phyloP scores from a whole-genome alignment of 2,797 vertebrate species.

The Cossypha heuglini region DNA sequence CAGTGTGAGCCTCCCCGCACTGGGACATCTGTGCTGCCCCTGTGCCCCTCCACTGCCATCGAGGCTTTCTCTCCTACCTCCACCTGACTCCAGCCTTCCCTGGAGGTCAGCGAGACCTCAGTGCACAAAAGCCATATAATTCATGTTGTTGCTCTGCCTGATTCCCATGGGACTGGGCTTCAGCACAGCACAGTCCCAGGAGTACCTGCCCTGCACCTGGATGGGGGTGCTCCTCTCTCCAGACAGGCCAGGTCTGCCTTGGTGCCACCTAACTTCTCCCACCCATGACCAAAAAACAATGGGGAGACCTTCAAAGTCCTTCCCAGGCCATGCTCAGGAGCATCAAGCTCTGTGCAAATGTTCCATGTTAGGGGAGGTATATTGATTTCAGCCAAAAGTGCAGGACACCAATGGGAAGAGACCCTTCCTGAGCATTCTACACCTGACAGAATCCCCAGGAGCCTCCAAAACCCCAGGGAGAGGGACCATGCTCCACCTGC shows the following conservation, averaged over 20 bases:
- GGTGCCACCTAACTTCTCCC: not conserved
- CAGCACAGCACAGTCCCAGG: not conserved
- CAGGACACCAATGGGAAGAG: rapidly evolving
- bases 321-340: not conserved
- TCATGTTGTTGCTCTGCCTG: not conserved
- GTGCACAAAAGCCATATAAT: not conserved
- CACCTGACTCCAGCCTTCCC: not conserved
- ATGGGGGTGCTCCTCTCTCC: not conserved
- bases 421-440: not conserved
- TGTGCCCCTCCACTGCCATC: not conserved
- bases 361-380: not conserved
- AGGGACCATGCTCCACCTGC: rapidly evolving
- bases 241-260: not conserved
- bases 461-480: not conserved
- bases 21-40: not conserved
- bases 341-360: not conserved
- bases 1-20: rapidly evolving
- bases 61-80: not conserved
- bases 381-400: not conserved
- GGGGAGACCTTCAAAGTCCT: not conserved
- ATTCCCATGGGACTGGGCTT: not conserved
- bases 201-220: not conserved
- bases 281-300: not conserved
- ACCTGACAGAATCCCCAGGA: rapidly evolving
- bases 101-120: not conserved